Percentiles rank a stretch among this genome's conserved stretches.
Conservation (phyloP, 2,888 invertebrate species). For the Malthinus seriepunctatus region DNA sequence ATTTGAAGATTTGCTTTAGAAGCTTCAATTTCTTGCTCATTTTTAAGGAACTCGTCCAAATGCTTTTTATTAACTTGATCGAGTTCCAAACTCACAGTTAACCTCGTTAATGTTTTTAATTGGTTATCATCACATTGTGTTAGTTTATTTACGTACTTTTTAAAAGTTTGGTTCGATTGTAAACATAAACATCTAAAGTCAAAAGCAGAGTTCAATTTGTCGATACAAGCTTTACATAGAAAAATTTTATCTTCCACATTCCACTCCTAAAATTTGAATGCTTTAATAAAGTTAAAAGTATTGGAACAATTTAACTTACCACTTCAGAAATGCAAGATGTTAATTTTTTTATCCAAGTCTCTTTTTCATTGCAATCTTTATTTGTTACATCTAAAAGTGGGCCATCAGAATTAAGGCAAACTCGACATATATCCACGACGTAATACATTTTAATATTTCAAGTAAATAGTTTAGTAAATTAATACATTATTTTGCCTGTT, state of each 20-base stretch:
- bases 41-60: conserved; percentile 20
- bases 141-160: conserved; percentile 45
- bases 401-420: conserved; percentile 50
- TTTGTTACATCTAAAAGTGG: conserved; percentile 49
- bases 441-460: conserved; percentile 43
- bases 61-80: conserved; percentile 16
- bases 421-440: conserved; percentile 51
- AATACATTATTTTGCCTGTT: conserved; percentile 21
- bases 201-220: conserved; percentile 48
- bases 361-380: conserved; percentile 47
- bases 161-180: conserved; percentile 45
- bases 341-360: conserved; percentile 48
- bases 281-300: neutral
- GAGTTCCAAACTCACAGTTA: conserved; percentile 11
- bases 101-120: conserved; percentile 35
- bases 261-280: conserved; percentile 47
- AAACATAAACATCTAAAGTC: conserved; percentile 51
- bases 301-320: conserved; percentile 39
- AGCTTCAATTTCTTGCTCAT: conserved; percentile 10
- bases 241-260: conserved; percentile 43
- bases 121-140: conserved; percentile 28
- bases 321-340: conserved; percentile 51
- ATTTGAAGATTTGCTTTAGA: conserved; percentile 10
- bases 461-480: neutral
- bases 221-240: conserved; percentile 49